Percentiles rank a stretch among this genome's conserved stretches.
Conservation (phyloP, 2,113 vertebrate species). For the Gorsachius goisagi region DNA sequence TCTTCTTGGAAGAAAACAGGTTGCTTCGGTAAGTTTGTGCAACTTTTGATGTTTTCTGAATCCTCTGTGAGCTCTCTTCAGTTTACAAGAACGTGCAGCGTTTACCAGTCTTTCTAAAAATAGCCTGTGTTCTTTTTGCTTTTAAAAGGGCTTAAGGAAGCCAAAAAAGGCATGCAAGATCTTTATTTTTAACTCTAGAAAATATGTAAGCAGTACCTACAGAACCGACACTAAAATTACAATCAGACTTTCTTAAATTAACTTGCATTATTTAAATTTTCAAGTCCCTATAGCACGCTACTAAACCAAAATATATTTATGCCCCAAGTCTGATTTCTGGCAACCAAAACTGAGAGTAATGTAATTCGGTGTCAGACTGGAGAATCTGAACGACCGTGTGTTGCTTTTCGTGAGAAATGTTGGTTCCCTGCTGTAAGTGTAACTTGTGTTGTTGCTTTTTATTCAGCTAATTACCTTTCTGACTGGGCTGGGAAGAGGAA, state of each 20-base stretch:
- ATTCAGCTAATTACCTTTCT: not conserved
- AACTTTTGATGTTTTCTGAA: not conserved
- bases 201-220: accelerated
- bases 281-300: accelerated
- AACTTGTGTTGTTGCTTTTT: not conserved
- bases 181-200: not conserved
- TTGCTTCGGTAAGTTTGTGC: constrained; percentile 35
- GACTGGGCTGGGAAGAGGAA: not conserved
- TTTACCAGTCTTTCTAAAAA: not conserved
- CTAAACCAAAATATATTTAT: not conserved
- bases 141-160: not conserved
- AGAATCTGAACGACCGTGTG: not conserved
- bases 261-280: not conserved
- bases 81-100: accelerated
- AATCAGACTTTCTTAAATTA: not conserved
- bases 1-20: not conserved
- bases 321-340: not conserved
- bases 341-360: not conserved
- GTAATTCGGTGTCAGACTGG: not conserved
- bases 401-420: not conserved
- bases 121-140: accelerated
- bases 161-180: accelerated
- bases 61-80: no score
- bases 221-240: accelerated
- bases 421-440: not conserved